A percentile compares a stretch with the other conserved stretches of the same genome.
These are phyloP conservation scores for Caiman crocodilus DNA, from an alignment of 2,797 vertebrate species.

Conservation along the genomic window DNA sequence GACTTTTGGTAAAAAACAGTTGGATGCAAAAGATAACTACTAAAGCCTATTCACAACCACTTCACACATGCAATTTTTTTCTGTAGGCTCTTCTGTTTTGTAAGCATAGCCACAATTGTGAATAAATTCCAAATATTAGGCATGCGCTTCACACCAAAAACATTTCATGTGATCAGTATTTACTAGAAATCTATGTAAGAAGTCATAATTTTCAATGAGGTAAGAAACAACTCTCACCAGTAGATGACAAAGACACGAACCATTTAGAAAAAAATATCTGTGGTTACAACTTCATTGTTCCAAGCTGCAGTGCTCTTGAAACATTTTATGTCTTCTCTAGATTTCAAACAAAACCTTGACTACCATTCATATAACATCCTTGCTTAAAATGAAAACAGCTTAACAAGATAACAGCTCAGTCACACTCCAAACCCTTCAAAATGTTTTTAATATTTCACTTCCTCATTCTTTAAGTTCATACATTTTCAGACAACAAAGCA, in stretches of 20 bases:
- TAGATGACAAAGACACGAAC: conserved; percentile 2
- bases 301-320: conserved; percentile 24
- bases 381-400: conserved; percentile 3
- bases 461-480: neutral
- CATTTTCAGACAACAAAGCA: conserved; percentile 18
- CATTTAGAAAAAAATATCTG: neutral
- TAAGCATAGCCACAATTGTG: neutral
- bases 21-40: neutral
- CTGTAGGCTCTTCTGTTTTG: neutral
- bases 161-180: neutral
- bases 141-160: neutral
- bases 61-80: neutral
- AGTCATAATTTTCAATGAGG: neutral
- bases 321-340: neutral
- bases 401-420: neutral
- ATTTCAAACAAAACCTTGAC: neutral
- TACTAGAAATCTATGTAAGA: neutral
- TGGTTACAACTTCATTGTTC: conserved; percentile 40
- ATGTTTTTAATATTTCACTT: neutral
- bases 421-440: conserved; percentile 26
- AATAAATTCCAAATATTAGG: conserved; percentile 7
- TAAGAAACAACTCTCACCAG: neutral
- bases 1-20: neutral
- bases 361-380: neutral
- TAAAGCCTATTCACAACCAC: neutral